Percentiles rank a stretch among this genome's conserved stretches.
Conservation (phyloP, 2,113 vertebrate species). For the Mobula birostris region DNA sequence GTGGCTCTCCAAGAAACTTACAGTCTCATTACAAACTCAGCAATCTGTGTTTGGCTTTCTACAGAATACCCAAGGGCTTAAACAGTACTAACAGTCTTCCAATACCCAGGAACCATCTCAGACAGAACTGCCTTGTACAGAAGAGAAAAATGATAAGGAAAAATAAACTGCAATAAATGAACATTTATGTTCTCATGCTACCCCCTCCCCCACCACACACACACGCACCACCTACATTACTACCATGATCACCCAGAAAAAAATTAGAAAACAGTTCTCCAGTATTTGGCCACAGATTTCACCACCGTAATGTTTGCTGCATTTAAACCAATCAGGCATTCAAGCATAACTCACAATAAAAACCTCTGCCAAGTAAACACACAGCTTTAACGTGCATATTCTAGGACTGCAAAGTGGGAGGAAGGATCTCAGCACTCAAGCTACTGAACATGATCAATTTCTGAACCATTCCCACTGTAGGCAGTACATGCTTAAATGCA, state of each 20-base stretch:
- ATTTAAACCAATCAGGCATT: background rate
- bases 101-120: background rate
- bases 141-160: background rate
- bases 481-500: background rate
- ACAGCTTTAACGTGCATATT: background rate
- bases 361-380: background rate
- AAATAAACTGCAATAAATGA: background rate
- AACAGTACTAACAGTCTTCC: background rate
- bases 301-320: background rate
- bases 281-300: background rate
- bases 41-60: background rate
- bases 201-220: no score
- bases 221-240: no score
- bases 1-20: background rate
- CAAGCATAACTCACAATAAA: background rate
- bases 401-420: background rate
- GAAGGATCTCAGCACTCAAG: background rate
- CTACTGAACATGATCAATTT: background rate
- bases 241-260: background rate
- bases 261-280: background rate
- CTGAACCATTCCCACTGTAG: background rate
- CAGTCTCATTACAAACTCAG: background rate
- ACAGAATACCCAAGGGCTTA: background rate
- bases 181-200: background rate
- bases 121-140: background rate